Base-by-base conservation (phyloP, 2,888 invertebrate genomes). In the Diadegma fenestrale region DNA sequence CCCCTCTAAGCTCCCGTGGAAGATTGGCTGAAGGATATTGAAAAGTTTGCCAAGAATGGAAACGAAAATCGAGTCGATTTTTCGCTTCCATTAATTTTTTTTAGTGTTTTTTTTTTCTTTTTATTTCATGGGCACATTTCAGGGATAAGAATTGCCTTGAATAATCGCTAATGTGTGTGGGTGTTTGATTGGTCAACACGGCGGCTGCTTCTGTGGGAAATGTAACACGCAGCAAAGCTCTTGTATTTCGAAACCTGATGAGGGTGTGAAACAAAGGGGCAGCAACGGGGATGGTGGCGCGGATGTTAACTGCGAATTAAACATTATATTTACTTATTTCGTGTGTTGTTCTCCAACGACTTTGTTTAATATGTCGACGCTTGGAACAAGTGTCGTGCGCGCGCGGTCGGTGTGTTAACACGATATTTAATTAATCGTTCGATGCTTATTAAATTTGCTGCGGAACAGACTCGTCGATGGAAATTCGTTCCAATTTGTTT, bases 341-440 rank as follows among this genome's bases (percentile, higher is more conserved):
- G 1, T 10, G 1, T 10, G 22, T 64, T 45, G 33, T 72, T 45
- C 37, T 72, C 54, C 79, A 84, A 76, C 85, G 88, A 87, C 85
- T 89, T 89, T 89, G 89, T 91, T 91, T 88, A 87, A 88, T 89
- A 90, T 89, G 90, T 90, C 89, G 89, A 90, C 90, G 87, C 80
- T 83, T 89, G 89, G 90, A 91, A 91, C 91, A 88, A 90, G 89
- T 90, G 88, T 91, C 87, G 88, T n/a, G n/a, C n/a, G n/a, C n/a
- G n/a, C n/a, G n/a, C 78, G 33, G 33, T 85, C 79, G 72, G 84
- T 61, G 80, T 88, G 88, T 90, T 89, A 90, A 90, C 90, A 88
- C 86, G 88, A 88, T 88, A 87, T 88, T 89, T 90, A 90, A 91
- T 91, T 90, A 89, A 89, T 90, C 87, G 88, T 75, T 76, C 84